Conservation (phyloP, 2,113 vertebrate genomes). For the Leptobrachium leishanense region DNA sequence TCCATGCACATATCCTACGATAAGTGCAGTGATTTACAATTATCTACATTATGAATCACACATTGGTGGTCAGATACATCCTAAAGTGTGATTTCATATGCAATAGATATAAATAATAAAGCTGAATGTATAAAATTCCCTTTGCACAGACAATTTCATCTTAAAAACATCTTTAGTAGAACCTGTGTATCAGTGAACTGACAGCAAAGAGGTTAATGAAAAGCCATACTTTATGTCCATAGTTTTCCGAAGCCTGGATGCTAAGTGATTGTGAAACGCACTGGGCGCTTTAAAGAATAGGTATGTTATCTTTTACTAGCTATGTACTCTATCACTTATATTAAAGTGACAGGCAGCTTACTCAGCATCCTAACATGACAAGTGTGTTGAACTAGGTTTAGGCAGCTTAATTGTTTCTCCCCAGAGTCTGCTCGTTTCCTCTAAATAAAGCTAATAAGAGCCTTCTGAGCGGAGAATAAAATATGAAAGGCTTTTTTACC, state of each 20-base stretch:
- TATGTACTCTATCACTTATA: slow-evolving; percentile 32
- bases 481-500: background rate
- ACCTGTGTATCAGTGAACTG: background rate
- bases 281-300: slow-evolving; percentile 18
- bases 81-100: too few species aligned
- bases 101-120: too few species aligned
- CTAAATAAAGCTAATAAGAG: slow-evolving; percentile 41
- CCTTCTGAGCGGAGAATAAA: slow-evolving; percentile 20
- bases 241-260: background rate
- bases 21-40: too few species aligned
- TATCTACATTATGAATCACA: too few species aligned
- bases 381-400: slow-evolving; percentile 28
- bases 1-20: too few species aligned
- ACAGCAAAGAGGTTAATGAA: slow-evolving; percentile 6
- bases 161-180: background rate
- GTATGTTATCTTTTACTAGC: slow-evolving; percentile 11
- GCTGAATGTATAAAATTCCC: too few species aligned
- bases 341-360: slow-evolving; percentile 27
- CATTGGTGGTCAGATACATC: too few species aligned
- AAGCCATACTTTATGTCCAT: background rate
- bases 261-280: background rate
- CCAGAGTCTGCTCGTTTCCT: slow-evolving; percentile 24
- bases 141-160: too few species aligned
- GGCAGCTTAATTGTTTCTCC: slow-evolving; percentile 36
- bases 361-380: slow-evolving; percentile 37